Conservation (phyloP, 35 echinoderm and acorn worm genomes). For the Lytechinus variegatus region DNA sequence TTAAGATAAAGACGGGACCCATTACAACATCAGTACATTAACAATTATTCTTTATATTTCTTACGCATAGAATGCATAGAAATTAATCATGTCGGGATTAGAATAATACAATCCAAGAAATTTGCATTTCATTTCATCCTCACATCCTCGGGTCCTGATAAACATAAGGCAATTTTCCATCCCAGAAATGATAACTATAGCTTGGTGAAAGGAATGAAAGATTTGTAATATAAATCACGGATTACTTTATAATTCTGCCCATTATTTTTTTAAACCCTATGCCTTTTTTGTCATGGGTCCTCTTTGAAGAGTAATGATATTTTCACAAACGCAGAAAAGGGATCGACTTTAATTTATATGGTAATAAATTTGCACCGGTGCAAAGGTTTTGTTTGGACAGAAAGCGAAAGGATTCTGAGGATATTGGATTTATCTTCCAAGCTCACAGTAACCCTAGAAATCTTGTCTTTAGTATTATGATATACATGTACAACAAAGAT, state of each 20-base stretch:
- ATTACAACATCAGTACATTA: too few species aligned
- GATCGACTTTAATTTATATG: not conserved
- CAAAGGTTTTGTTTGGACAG: not conserved
- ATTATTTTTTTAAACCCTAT: not conserved
- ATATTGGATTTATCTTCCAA: not conserved
- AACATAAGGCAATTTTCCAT: not conserved
- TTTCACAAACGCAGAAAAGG: not conserved
- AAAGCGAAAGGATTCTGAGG: not conserved
- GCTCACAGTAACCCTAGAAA: not conserved
- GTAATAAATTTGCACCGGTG: not conserved
- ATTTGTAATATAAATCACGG: not conserved
- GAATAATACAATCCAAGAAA: too few species aligned
- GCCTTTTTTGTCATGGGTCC: not conserved
- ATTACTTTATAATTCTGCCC: not conserved
- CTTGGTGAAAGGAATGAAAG: not conserved
- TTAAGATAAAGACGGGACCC: too few species aligned
- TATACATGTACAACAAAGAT: not conserved
- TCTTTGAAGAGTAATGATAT: not conserved
- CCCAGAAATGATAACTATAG: not conserved
- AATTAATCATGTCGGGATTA: not conserved
- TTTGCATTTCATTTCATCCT: not conserved
- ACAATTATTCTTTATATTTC: too few species aligned
- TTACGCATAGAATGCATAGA: not conserved
- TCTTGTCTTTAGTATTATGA: not conserved
- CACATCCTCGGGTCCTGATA: not conserved